Percentiles rank a stretch among this genome's conserved stretches.
These are phyloP conservation scores for Galerucella nymphaeae DNA, from an alignment of 2,888 invertebrate genomes.

Conservation along the genomic window DNA sequence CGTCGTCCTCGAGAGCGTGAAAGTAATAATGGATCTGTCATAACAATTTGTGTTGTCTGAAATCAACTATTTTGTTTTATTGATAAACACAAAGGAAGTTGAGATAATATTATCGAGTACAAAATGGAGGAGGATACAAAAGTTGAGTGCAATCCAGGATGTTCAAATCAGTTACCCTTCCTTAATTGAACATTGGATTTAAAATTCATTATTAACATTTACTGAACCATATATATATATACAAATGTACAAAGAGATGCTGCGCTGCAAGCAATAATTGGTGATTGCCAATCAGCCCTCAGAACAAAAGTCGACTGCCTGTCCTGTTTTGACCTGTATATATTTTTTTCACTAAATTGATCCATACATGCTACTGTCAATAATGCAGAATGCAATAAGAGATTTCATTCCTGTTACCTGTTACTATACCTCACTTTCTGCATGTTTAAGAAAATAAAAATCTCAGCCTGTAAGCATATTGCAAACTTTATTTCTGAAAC, in stretches of 20 bases:
- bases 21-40: slow-evolving; percentile 39
- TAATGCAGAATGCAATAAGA: background rate
- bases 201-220: too few species aligned
- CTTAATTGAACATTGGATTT: too few species aligned
- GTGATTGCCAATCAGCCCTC: too few species aligned
- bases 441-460: background rate
- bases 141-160: too few species aligned
- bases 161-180: too few species aligned
- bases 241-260: too few species aligned
- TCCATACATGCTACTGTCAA: background rate
- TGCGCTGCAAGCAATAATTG: too few species aligned
- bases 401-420: background rate
- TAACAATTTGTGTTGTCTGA: slow-evolving; percentile 38
- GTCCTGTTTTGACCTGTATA: too few species aligned
- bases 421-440: background rate
- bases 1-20: slow-evolving; percentile 36
- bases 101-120: background rate
- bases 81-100: slow-evolving; percentile 34
- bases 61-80: slow-evolving; percentile 38
- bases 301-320: too few species aligned
- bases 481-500: background rate
- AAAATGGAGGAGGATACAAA: too few species aligned
- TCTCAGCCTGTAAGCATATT: background rate
- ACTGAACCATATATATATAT: too few species aligned
- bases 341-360: too few species aligned